A percentile compares a stretch with the other conserved stretches of the same genome.
Evolutionary conservation across 1,140 invertebrate genomes (phyloP).

Genomic region (Galleria mellonella): DNA sequence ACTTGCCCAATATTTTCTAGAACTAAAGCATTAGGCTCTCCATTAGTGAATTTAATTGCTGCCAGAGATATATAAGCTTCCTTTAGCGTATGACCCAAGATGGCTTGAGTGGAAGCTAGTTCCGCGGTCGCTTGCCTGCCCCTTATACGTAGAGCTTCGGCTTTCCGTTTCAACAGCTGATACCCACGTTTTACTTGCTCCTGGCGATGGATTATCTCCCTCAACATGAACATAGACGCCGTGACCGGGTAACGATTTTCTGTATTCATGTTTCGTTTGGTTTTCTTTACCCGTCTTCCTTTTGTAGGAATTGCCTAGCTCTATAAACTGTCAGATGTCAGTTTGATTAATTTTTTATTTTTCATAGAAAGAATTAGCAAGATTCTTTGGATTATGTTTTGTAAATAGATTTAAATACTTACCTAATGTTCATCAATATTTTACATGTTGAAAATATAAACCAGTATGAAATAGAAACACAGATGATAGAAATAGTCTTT

Average conservation of each 20-base stretch:
- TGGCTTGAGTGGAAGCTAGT: slow-evolving; percentile 94
- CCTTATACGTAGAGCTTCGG: slow-evolving; percentile 97
- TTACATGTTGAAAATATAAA: too few relatives aligned
- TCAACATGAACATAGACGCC: slow-evolving; percentile 57
- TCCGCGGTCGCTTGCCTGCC: slow-evolving; percentile 88
- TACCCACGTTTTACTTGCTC: slow-evolving; percentile 98
- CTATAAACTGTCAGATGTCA: too few relatives aligned
- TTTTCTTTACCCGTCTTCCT: too few relatives aligned
- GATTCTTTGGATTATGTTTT: too few relatives aligned
- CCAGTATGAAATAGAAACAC: background rate
- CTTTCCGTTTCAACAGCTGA: slow-evolving; percentile 98
- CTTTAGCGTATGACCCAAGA: slow-evolving; percentile 99
- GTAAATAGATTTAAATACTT: too few relatives aligned
- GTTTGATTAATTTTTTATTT: too few relatives aligned
- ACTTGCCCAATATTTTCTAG: slow-evolving; percentile 97
- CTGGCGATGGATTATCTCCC: slow-evolving; percentile 86
- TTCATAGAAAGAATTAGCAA: too few relatives aligned
- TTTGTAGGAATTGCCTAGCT: too few relatives aligned
- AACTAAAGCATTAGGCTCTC: slow-evolving; percentile 98
- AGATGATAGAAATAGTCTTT: background rate
- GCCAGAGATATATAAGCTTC: slow-evolving; percentile 98
- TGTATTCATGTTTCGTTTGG: slow-evolving; percentile 39
- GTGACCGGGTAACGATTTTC: slow-evolving; percentile 59
- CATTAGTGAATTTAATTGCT: slow-evolving; percentile 98
- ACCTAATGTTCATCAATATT: too few relatives aligned